phyloP scores from a whole-genome alignment of 2,888 invertebrate genomes.

The Teleiodes luculella region DNA sequence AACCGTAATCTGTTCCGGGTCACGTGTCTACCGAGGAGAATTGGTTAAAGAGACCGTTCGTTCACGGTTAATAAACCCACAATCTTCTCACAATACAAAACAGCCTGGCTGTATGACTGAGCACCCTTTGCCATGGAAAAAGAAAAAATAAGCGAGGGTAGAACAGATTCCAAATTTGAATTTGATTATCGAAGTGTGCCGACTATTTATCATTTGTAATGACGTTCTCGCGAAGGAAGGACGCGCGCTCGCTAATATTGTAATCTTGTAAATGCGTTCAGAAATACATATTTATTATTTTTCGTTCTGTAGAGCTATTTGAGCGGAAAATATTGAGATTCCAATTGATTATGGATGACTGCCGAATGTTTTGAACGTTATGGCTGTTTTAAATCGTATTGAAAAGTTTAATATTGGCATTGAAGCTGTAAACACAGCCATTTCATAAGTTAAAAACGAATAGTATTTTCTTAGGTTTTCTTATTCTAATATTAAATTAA shows the following conservation, averaged over 20 bases:
- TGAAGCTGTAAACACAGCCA: not conserved
- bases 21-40: slow-evolving; percentile 81
- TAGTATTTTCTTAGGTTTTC: slow-evolving; percentile 19
- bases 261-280: slow-evolving; percentile 75
- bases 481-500: no score
- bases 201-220: slow-evolving; percentile 77
- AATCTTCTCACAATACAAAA: slow-evolving; percentile 74
- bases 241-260: slow-evolving; percentile 71
- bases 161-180: slow-evolving; percentile 78
- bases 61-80: slow-evolving; percentile 77
- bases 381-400: slow-evolving; percentile 5
- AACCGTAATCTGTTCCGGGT: slow-evolving; percentile 76
- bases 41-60: slow-evolving; percentile 72
- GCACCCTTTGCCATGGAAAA: slow-evolving; percentile 49
- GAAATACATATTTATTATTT: slow-evolving; percentile 70
- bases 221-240: slow-evolving; percentile 61
- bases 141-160: slow-evolving; percentile 61
- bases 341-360: slow-evolving; percentile 61
- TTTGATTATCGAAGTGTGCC: slow-evolving; percentile 78
- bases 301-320: slow-evolving; percentile 51
- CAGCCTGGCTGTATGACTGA: slow-evolving; percentile 55
- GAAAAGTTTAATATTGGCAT: not conserved
- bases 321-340: slow-evolving; percentile 68
- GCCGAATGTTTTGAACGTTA: slow-evolving; percentile 29
- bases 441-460: not conserved